Evolutionary conservation across 64 coral and sea anemone species (phyloP).

Genomic region (Astreopora myriophthalma): DNA sequence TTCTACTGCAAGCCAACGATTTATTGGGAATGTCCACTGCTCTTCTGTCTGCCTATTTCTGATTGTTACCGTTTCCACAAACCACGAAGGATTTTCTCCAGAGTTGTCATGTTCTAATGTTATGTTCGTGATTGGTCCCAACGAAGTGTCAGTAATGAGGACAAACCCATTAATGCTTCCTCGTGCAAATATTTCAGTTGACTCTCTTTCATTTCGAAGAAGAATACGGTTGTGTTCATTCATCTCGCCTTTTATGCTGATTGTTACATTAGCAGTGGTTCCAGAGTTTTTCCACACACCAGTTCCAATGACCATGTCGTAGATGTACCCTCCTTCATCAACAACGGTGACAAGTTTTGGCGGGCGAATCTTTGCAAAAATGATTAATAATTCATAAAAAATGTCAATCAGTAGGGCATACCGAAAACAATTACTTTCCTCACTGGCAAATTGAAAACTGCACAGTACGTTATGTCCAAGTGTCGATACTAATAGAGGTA

Average conservation of each 20-base stretch:
- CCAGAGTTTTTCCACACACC: conserved; percentile 30
- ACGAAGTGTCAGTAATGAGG: background rate
- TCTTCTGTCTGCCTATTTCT: conserved; percentile 41
- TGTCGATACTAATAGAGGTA: too few species aligned
- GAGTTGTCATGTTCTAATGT: conserved; percentile 47
- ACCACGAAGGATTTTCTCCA: conserved; percentile 40
- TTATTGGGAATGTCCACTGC: background rate
- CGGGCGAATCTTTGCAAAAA: background rate
- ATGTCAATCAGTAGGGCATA: too few species aligned
- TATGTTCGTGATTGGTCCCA: conserved; percentile 14
- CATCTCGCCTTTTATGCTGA: background rate
- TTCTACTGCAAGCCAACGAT: conserved; percentile 54
- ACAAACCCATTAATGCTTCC: conserved; percentile 47
- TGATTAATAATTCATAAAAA: too few species aligned
- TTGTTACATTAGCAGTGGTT: conserved; percentile 20
- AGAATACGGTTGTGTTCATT: background rate
- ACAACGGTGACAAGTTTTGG: background rate
- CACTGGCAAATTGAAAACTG: too few species aligned
- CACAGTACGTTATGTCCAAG: too few species aligned
- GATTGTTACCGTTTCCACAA: background rate
- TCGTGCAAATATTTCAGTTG: background rate
- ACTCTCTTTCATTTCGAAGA: background rate
- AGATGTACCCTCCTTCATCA: background rate
- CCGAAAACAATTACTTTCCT: too few species aligned
- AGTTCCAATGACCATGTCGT: conserved; percentile 20